phyloP scores from a whole-genome alignment of 1,140 invertebrate genomes.

The Conus ventricosus region DNA sequence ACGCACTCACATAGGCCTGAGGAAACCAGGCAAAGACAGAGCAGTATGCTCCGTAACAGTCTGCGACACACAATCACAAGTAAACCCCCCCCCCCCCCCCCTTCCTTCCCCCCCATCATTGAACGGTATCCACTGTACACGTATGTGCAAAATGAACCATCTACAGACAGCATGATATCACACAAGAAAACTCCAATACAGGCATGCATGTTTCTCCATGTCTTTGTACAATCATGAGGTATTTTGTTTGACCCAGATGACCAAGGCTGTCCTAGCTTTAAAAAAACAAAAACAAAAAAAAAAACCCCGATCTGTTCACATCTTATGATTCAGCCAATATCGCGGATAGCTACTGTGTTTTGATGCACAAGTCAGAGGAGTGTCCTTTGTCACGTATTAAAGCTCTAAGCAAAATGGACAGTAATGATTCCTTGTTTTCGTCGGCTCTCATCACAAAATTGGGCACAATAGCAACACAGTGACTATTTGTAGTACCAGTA shows the following conservation, averaged over 20 bases:
- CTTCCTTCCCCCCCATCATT: neutral
- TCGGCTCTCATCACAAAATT: neutral
- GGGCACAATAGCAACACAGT: neutral
- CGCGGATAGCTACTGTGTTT: neutral
- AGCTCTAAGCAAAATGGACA: neutral
- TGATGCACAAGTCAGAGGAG: neutral
- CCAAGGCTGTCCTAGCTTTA: neutral
- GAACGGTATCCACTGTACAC: neutral
- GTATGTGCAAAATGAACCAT: neutral
- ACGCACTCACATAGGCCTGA: neutral
- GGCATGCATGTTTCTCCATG: neutral
- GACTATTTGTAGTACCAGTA: neutral
- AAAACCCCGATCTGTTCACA: conserved; percentile 4
- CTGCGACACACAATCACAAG: neutral
- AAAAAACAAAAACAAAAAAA: neutral
- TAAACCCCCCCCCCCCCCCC: neutral
- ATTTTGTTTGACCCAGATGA: conserved; percentile 29
- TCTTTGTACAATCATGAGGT: conserved; percentile 23
- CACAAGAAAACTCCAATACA: conserved; percentile 16
- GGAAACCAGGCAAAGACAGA: neutral
- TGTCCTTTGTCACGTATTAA: neutral
- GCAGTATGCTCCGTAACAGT: no score
- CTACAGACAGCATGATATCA: conserved; percentile 19
- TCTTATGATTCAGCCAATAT: no score
- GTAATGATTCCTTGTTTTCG: neutral